A percentile compares a stretch with the other conserved stretches of the same genome.
Conservation (phyloP, 2,113 vertebrate species). For the Scatophagus argus region DNA sequence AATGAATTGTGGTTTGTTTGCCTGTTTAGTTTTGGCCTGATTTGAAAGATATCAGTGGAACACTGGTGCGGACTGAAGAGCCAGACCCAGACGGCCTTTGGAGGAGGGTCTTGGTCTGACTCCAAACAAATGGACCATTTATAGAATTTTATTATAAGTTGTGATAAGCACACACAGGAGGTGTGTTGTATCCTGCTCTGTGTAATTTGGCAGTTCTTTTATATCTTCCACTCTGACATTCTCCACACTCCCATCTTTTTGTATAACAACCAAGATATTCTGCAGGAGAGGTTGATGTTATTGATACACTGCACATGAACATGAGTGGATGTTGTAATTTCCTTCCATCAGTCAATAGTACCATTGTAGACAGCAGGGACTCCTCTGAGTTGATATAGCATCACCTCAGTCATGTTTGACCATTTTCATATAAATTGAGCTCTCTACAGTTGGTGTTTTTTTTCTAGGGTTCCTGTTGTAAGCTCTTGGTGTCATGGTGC, state of each 20-base stretch:
- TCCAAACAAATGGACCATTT: not conserved
- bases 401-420: conserved; percentile 3
- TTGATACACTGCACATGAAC: not conserved
- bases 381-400: not conserved
- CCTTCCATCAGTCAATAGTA: not conserved
- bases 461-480: not conserved
- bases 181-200: not conserved
- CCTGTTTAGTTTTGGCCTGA: not conserved
- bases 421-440: not conserved
- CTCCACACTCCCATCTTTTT: not conserved
- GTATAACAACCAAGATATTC: conserved; percentile 4
- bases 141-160: not conserved
- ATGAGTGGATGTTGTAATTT: conserved; percentile 29
- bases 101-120: not conserved
- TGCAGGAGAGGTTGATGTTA: conserved; percentile 4
- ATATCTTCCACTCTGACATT: not conserved
- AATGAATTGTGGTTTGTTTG: not conserved
- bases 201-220: not conserved
- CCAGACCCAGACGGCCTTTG: not conserved
- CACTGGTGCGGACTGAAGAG: not conserved
- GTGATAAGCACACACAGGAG: not conserved
- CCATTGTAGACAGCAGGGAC: not conserved
- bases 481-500: not conserved
- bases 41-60: not conserved
- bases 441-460: not conserved